phyloP scores from a whole-genome alignment of 2,888 invertebrate species.

The Brenthis hecate region DNA sequence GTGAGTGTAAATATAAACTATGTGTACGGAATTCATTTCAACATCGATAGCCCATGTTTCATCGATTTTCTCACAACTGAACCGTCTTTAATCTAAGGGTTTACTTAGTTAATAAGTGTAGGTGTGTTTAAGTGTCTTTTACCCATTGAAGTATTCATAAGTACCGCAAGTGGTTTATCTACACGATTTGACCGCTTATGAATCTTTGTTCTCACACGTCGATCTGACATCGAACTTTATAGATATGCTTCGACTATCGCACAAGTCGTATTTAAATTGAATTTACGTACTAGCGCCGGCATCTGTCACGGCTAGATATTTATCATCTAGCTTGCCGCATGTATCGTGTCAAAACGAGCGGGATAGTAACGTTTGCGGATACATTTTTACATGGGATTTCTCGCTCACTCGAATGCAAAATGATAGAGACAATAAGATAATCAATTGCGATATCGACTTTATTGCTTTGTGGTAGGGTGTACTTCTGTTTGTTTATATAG shows the following conservation, averaged over 20 bases:
- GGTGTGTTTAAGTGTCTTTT: conserved; percentile 59
- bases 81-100: conserved; percentile 49
- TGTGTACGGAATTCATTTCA: conserved; percentile 44
- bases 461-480: conserved; percentile 60
- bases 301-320: conserved; percentile 70
- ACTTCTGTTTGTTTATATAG: conserved; percentile 55
- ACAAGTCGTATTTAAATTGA: conserved; percentile 49
- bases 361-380: conserved; percentile 68
- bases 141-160: conserved; percentile 49
- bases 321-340: conserved; percentile 67
- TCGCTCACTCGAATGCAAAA: conserved; percentile 52
- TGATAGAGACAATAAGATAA: conserved; percentile 56
- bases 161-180: conserved; percentile 63
- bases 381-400: conserved; percentile 61
- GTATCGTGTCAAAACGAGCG: conserved; percentile 74
- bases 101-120: conserved; percentile 64
- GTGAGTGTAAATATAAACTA: conserved; percentile 59
- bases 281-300: conserved; percentile 49
- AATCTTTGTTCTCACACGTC: conserved; percentile 61
- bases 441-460: conserved; percentile 58
- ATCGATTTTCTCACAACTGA: conserved; percentile 51
- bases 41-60: conserved; percentile 39
- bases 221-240: conserved; percentile 19
- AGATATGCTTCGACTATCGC: conserved; percentile 60
- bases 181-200: conserved; percentile 61